These are phyloP conservation scores for Marcusenius ussheri DNA, from an alignment of 2,113 vertebrate species.

Conservation along the genomic window DNA sequence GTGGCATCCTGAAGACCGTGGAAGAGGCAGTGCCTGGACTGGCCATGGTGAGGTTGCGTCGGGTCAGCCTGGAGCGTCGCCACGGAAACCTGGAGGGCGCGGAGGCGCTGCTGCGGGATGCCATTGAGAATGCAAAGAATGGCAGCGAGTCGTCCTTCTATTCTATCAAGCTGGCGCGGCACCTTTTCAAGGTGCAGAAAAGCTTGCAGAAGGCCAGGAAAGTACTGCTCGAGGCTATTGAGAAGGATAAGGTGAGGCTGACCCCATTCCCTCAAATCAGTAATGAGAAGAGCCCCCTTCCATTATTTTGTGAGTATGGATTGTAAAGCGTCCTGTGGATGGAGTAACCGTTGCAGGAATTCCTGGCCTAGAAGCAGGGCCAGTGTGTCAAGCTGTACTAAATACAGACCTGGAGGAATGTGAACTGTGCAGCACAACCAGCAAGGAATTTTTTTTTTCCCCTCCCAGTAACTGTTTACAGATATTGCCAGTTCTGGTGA, in stretches of 20 bases:
- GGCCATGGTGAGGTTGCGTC: conserved; percentile 86
- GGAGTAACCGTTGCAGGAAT: not conserved
- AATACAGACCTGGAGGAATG: not conserved
- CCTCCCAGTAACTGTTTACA: not conserved
- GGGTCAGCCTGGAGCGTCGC: conserved; percentile 90
- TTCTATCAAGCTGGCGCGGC: conserved; percentile 83
- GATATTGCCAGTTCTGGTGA: not conserved
- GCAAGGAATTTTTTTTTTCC: not conserved
- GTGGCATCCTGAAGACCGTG: conserved; percentile 75
- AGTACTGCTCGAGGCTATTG: conserved; percentile 86
- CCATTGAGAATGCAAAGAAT: conserved; percentile 74
- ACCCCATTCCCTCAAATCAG: not conserved
- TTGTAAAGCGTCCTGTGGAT: not conserved
- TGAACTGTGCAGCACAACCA: not conserved
- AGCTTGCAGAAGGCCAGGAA: conserved; percentile 82
- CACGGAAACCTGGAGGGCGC: conserved; percentile 89
- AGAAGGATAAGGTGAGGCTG: conserved; percentile 76
- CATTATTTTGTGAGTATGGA: not conserved
- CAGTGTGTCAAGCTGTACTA: not conserved
- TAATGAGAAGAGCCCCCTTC: not conserved
- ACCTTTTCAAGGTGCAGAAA: conserved; percentile 86
- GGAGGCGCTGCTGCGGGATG: conserved; percentile 77
- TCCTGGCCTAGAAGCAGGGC: not conserved
- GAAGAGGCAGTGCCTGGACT: conserved; percentile 75
- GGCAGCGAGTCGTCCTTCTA: conserved; percentile 79